These are phyloP conservation scores for Hippoglossus hippoglossus DNA, from an alignment of 2,797 vertebrate species.

Conservation along the genomic window DNA sequence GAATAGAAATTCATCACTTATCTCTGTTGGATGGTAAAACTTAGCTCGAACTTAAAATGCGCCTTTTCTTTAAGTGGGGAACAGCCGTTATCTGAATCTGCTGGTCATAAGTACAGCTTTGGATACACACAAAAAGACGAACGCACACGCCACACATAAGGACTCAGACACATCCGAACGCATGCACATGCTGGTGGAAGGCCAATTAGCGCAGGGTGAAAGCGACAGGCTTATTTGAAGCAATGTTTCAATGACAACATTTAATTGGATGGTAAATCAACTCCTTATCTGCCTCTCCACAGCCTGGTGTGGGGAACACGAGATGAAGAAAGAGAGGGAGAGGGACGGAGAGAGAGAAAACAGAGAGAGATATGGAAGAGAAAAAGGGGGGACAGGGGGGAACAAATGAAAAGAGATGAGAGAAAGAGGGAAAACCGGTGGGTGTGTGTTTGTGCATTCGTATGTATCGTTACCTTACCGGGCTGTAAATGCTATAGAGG, in stretches of 20 bases:
- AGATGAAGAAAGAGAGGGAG: slow-evolving; percentile 42
- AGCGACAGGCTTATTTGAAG: slow-evolving; percentile 98
- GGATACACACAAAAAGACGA: slow-evolving; percentile 26
- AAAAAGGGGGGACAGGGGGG: slow-evolving; percentile 10
- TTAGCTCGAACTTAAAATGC: slow-evolving; percentile 59
- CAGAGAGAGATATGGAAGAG: slow-evolving; percentile 5
- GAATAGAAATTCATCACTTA: slow-evolving; percentile 78
- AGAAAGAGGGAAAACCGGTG: slow-evolving; percentile 20
- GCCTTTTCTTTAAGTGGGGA: slow-evolving; percentile 30
- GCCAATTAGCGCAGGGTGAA: slow-evolving; percentile 80
- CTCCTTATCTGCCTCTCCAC: slow-evolving; percentile 97
- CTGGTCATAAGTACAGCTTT: slow-evolving; percentile 21
- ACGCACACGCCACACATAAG: slow-evolving; percentile 8
- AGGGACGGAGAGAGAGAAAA: background rate
- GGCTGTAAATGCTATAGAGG: slow-evolving; percentile 2
- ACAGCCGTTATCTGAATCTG: slow-evolving; percentile 28
- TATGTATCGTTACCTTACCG: slow-evolving; percentile 14
- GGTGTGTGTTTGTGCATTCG: background rate
- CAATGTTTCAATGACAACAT: slow-evolving; percentile 99
- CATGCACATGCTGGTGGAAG: slow-evolving; percentile 56
- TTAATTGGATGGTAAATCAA: slow-evolving; percentile 99
- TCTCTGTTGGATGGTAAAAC: slow-evolving; percentile 81
- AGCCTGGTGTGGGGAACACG: slow-evolving; percentile 82
- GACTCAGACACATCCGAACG: slow-evolving; percentile 16
- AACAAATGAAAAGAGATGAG: slow-evolving; percentile 35